A percentile compares a stretch with the other conserved stretches of the same genome.
These are phyloP conservation scores for Galerucella nymphaeae DNA, from an alignment of 2,888 invertebrate species.

Conservation along the genomic window DNA sequence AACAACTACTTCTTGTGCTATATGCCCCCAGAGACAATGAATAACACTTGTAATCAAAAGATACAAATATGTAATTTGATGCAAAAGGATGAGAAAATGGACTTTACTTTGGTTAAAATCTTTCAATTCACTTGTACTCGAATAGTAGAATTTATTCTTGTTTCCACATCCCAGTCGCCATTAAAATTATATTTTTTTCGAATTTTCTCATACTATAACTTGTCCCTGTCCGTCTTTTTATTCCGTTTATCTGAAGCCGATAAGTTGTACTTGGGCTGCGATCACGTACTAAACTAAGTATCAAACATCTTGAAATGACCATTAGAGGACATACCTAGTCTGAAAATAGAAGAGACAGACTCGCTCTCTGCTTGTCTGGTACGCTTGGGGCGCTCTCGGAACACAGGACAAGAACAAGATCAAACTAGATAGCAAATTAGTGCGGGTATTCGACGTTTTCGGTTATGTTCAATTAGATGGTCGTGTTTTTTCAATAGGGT, in stretches of 20 bases:
- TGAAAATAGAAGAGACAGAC: slow-evolving; percentile 25
- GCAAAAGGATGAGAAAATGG: no score
- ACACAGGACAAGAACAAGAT: slow-evolving; percentile 40
- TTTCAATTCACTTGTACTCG: no score
- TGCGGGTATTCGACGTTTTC: slow-evolving; percentile 48
- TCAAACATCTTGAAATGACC: slow-evolving; percentile 52
- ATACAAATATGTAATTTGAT: no score
- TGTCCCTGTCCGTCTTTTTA: neutral
- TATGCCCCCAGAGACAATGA: no score
- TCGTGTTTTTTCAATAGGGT: slow-evolving; percentile 34
- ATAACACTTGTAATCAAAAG: no score
- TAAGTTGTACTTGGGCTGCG: slow-evolving; percentile 36
- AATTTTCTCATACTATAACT: slow-evolving; percentile 16
- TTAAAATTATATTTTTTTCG: neutral
- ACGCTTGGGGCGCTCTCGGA: slow-evolving; percentile 17
- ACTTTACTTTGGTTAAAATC: no score
- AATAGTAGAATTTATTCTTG: neutral
- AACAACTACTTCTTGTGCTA: no score
- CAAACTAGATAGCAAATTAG: slow-evolving; percentile 51
- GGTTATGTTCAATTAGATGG: slow-evolving; percentile 41
- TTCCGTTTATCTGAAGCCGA: slow-evolving; percentile 39
- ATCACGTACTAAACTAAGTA: slow-evolving; percentile 52
- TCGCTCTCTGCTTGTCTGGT: slow-evolving; percentile 36
- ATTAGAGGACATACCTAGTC: slow-evolving; percentile 45
- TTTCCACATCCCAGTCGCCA: neutral